These are phyloP conservation scores for Sebastes oblongus DNA, from an alignment of 2,797 vertebrate species.

Conservation along the genomic window DNA sequence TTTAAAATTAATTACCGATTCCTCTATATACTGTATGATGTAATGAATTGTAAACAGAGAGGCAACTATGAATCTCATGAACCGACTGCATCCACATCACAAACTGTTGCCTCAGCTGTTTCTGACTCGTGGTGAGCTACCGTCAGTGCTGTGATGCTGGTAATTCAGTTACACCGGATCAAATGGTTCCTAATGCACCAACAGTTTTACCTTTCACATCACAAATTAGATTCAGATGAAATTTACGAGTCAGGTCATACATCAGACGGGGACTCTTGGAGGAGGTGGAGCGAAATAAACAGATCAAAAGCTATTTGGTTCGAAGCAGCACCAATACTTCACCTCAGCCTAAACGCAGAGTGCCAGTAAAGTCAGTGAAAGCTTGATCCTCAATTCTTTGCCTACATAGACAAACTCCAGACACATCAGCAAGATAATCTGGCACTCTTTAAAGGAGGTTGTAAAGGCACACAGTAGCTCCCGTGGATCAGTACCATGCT, in stretches of 20 bases:
- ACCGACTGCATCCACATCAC: conserved; percentile 2
- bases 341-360: conserved; percentile 5
- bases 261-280: neutral
- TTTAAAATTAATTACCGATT: neutral
- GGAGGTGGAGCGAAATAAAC: conserved; percentile 24
- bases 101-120: neutral
- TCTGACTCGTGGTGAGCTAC: neutral
- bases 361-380: neutral
- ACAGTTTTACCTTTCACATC: conserved; percentile 44
- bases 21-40: neutral
- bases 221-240: conserved; percentile 44
- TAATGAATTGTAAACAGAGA: neutral
- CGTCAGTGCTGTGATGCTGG: neutral
- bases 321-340: conserved; percentile 2
- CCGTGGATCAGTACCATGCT: neutral
- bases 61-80: neutral
- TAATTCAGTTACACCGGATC: conserved; percentile 48
- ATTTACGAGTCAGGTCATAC: conserved; percentile 31
- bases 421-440: conserved; percentile 15
- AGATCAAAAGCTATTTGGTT: conserved; percentile 28
- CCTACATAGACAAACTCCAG: conserved; percentile 3
- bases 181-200: conserved; percentile 44
- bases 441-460: neutral
- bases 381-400: neutral
- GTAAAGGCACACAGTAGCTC: conserved; percentile 1